phyloP scores from a whole-genome alignment of 2,888 invertebrate genomes.

The Cryptocephalus primarius region DNA sequence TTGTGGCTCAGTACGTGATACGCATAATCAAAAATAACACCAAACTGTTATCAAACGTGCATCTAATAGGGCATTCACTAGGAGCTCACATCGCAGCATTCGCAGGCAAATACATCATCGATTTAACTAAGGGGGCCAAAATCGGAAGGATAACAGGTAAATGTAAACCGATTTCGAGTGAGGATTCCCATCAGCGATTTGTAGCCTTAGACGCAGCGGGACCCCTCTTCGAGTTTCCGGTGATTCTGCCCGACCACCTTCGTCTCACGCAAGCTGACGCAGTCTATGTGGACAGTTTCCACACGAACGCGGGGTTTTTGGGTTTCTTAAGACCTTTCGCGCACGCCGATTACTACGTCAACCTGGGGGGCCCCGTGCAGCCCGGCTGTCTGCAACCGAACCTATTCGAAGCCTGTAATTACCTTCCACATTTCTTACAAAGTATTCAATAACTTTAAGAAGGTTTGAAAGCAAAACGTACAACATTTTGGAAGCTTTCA shows the following conservation, averaged over 20 bases:
- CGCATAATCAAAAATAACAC: slow-evolving; percentile 10
- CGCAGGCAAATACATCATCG: slow-evolving; percentile 13
- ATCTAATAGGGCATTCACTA: slow-evolving; percentile 20
- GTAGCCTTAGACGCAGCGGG: slow-evolving; percentile 18
- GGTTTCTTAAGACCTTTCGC: slow-evolving; percentile 14
- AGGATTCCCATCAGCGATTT: background rate
- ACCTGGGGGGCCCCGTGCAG: slow-evolving; percentile 18
- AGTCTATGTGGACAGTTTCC: slow-evolving; percentile 16
- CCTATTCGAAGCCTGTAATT: slow-evolving; percentile 17
- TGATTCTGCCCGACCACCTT: slow-evolving; percentile 7
- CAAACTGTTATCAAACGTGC: slow-evolving; percentile 12
- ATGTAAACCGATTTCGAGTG: no score
- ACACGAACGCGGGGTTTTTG: slow-evolving; percentile 19
- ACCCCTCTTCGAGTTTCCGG: slow-evolving; percentile 18
- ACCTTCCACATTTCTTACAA: no score
- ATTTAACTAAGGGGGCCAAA: slow-evolving; percentile 9
- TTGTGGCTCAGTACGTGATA: slow-evolving; percentile 13
- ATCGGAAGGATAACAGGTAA: slow-evolving; percentile 19
- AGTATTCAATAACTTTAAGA: no score
- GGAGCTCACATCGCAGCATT: slow-evolving; percentile 20
- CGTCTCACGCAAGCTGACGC: slow-evolving; percentile 15
- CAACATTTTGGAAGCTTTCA: no score
- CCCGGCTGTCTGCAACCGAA: slow-evolving; percentile 15
- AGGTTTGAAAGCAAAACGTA: no score
- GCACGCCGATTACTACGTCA: slow-evolving; percentile 15